These are phyloP conservation scores for Halcyon leucocephala DNA, from an alignment of 2,797 vertebrate species.

Conservation along the genomic window DNA sequence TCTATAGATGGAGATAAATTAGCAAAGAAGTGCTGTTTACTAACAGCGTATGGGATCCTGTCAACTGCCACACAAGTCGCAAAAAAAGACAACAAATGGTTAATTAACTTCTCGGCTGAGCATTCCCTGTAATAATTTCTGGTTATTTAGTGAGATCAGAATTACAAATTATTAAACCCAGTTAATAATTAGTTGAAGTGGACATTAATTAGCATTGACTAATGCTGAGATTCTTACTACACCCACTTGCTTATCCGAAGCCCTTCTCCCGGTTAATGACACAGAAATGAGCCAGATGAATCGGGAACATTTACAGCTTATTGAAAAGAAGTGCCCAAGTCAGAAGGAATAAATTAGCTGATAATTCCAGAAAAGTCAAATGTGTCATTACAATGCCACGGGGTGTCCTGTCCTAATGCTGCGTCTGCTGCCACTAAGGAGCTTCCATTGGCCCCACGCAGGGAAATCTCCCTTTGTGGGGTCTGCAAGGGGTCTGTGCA, in stretches of 20 bases:
- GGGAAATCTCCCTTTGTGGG: rapidly evolving
- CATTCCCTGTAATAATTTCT: neutral
- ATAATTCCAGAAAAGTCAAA: neutral
- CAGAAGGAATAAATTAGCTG: slow-evolving; percentile 12
- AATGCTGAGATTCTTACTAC: slow-evolving; percentile 51
- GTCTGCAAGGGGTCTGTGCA: neutral
- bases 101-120: neutral
- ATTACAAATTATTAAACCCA: slow-evolving; percentile 39
- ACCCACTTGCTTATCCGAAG: slow-evolving; percentile 49
- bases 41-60: rapidly evolving
- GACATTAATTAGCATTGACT: slow-evolving; percentile 60
- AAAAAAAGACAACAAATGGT: neutral
- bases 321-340: neutral
- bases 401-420: neutral
- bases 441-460: rapidly evolving
- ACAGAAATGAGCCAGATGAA: slow-evolving; percentile 36
- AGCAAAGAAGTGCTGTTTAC: neutral
- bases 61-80: neutral
- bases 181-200: slow-evolving; percentile 61
- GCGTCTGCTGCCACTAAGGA: rapidly evolving
- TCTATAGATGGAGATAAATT: neutral
- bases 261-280: slow-evolving; percentile 44
- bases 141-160: neutral
- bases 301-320: slow-evolving; percentile 17
- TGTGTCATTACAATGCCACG: neutral